Evolutionary conservation across 2,888 invertebrate genomes (phyloP).

Genomic region (Tetragonula carbonaria): DNA sequence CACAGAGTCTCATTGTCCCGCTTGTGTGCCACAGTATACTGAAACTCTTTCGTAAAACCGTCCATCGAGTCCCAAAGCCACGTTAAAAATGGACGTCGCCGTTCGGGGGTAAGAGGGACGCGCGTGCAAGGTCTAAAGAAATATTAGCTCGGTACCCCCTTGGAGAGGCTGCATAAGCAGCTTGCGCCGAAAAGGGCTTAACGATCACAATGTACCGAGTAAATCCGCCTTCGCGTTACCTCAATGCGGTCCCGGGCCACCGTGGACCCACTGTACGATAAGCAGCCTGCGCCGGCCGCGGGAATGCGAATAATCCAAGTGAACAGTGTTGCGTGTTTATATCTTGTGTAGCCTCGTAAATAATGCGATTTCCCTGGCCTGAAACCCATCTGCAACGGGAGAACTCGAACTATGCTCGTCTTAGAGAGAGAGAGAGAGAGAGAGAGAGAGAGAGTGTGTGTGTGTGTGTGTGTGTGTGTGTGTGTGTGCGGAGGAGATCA

Average conservation of each 20-base stretch:
- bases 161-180: constrained; percentile 65
- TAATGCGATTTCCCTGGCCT: constrained; percentile 60
- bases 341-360: constrained; percentile 62
- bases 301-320: constrained; percentile 65
- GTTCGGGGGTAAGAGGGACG: background rate
- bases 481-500: constrained; percentile 41
- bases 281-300: constrained; percentile 60
- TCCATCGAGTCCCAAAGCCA: background rate
- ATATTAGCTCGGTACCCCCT: constrained; percentile 33
- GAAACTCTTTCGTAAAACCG: background rate
- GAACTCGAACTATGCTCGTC: constrained; percentile 55
- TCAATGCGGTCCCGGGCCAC: constrained; percentile 61
- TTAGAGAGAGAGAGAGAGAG: background rate
- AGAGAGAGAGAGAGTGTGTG: too few species aligned
- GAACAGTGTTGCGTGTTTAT: constrained; percentile 60
- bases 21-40: too few species aligned
- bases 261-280: constrained; percentile 62
- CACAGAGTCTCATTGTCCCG: background rate
- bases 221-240: constrained; percentile 73
- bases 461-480: too few species aligned
- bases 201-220: constrained; percentile 67
- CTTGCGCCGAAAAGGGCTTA: constrained; percentile 69
- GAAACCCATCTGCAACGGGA: constrained; percentile 29
- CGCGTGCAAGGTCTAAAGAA: constrained; percentile 15
- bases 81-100: constrained; percentile 18